Conservation (phyloP, 2,888 invertebrate genomes). For the Augiades crinisus region DNA sequence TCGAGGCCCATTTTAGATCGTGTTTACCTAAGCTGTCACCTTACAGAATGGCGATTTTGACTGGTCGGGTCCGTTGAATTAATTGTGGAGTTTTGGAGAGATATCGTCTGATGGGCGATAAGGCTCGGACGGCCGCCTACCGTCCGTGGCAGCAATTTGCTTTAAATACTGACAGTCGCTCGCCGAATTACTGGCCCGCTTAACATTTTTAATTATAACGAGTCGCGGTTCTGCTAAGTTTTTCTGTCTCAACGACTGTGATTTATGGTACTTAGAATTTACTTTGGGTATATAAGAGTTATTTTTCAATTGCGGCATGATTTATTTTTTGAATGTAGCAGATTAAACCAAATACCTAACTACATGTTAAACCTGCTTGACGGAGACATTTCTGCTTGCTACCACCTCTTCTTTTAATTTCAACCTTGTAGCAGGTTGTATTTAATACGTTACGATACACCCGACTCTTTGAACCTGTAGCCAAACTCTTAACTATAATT, state of each 20-base stretch:
- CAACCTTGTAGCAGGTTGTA: too few relatives aligned
- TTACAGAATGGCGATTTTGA: conserved; percentile 79
- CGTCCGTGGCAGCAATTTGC: conserved; percentile 60
- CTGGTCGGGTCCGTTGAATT: conserved; percentile 69
- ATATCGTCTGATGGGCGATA: conserved; percentile 73
- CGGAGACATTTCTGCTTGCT: too few relatives aligned
- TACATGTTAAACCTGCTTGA: too few relatives aligned
- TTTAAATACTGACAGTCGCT: conserved; percentile 58
- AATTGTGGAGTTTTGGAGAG: conserved; percentile 73
- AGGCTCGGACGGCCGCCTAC: conserved; percentile 57
- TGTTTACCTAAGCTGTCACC: conserved; percentile 81
- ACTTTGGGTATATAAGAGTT: conserved; percentile 8
- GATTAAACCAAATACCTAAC: background rate
- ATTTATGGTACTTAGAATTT: conserved; percentile 26
- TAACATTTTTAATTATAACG: conserved; percentile 58
- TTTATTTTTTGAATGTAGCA: conserved; percentile 3
- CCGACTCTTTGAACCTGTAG: too few relatives aligned
- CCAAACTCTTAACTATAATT: too few relatives aligned
- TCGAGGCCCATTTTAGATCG: conserved; percentile 72
- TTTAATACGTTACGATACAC: too few relatives aligned
- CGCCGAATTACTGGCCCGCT: conserved; percentile 47
- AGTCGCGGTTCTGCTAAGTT: conserved; percentile 42
- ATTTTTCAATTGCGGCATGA: conserved; percentile 6
- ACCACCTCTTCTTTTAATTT: too few relatives aligned
- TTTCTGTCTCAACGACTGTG: conserved; percentile 28